Percentiles rank a stretch among this genome's conserved stretches.
Evolutionary conservation across 2,888 invertebrate species (phyloP).

Genomic region (Prenolepis imparis): DNA sequence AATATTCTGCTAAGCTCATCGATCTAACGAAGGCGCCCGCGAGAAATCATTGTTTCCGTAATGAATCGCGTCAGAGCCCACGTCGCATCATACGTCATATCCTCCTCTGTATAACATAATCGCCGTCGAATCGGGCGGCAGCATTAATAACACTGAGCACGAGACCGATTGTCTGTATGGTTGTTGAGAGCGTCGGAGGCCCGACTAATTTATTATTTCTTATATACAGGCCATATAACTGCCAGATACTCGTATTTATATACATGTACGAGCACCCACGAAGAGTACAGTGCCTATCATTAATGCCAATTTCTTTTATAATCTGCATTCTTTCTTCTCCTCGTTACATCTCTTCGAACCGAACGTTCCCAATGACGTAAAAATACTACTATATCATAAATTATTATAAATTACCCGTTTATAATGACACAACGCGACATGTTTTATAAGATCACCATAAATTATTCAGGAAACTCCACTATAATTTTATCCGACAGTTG

Average conservation of each 20-base stretch:
- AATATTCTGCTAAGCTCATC: conserved; percentile 60
- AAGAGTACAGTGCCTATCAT: conserved; percentile 38
- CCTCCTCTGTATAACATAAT: conserved; percentile 71
- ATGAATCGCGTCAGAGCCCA: conserved; percentile 63
- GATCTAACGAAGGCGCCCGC: conserved; percentile 61
- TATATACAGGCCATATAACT: conserved; percentile 19
- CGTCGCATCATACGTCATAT: conserved; percentile 63
- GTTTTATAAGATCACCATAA: background rate
- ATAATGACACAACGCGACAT: background rate
- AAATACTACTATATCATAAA: background rate
- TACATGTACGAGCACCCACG: conserved; percentile 40
- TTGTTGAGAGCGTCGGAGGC: conserved; percentile 25
- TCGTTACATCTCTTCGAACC: background rate
- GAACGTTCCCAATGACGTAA: conserved; percentile 20
- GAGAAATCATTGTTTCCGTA: conserved; percentile 69
- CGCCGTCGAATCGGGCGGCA: conserved; percentile 56
- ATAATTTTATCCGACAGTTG: background rate
- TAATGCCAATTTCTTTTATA: conserved; percentile 46
- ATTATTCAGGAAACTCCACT: background rate
- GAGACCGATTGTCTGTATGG: conserved; percentile 38
- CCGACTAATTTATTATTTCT: conserved; percentile 57
- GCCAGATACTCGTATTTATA: conserved; percentile 32
- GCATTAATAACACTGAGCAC: conserved; percentile 61
- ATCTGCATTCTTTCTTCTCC: conserved; percentile 6
- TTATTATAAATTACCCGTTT: background rate